Conservation (phyloP, 2,888 invertebrate genomes). For the Drosophila parthenogenetica region DNA sequence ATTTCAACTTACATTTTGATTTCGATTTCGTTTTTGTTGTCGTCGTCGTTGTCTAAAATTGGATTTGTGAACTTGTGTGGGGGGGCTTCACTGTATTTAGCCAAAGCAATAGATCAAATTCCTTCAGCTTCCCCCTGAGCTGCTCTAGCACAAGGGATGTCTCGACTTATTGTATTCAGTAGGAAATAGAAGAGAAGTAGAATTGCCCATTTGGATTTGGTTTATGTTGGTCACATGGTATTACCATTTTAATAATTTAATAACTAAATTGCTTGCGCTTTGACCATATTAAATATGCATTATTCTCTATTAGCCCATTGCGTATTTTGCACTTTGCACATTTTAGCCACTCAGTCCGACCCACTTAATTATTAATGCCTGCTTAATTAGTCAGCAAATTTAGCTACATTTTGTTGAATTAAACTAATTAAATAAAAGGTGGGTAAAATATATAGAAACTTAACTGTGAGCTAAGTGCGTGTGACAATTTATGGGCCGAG, state of each 20-base stretch:
- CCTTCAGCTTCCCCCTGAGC: slow-evolving; percentile 31
- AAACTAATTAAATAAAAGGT: slow-evolving; percentile 73
- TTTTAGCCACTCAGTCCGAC: slow-evolving; percentile 23
- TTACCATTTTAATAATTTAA: slow-evolving; percentile 63
- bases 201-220: background rate
- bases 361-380: slow-evolving; percentile 66
- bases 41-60: slow-evolving; percentile 57
- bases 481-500: slow-evolving; percentile 53
- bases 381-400: slow-evolving; percentile 57
- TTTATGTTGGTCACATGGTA: slow-evolving; percentile 7
- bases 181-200: background rate
- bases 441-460: slow-evolving; percentile 16
- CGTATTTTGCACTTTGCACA: slow-evolving; percentile 30
- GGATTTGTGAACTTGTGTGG: slow-evolving; percentile 51
- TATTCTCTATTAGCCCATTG: slow-evolving; percentile 39
- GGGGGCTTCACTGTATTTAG: slow-evolving; percentile 40
- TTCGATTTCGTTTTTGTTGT: slow-evolving; percentile 46
- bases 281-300: slow-evolving; percentile 64
- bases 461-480: slow-evolving; percentile 17
- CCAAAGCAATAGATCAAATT: slow-evolving; percentile 74
- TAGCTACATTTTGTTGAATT: slow-evolving; percentile 45
- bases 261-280: slow-evolving; percentile 34
- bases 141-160: background rate
- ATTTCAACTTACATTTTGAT: slow-evolving; percentile 60
- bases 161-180: background rate